A percentile compares a stretch with the other conserved stretches of the same genome.
Evolutionary conservation across 2,113 vertebrate genomes (phyloP).

Genomic region (Seriola dumerili): DNA sequence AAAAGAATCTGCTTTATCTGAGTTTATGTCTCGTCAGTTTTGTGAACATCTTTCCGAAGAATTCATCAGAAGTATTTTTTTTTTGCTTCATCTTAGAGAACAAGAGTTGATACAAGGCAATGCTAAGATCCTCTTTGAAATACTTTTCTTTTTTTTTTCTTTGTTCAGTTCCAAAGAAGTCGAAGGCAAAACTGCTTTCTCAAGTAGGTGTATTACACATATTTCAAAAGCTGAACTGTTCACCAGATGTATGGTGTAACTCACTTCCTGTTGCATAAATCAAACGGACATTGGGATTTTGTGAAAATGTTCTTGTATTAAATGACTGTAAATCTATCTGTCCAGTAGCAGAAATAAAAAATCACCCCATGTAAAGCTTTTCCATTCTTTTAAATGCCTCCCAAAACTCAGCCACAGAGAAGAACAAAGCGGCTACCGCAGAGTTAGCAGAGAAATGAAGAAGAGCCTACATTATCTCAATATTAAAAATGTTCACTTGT

Average conservation of each 20-base stretch:
- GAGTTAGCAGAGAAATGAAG: not conserved
- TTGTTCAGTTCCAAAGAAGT: constrained; percentile 40
- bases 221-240: constrained; percentile 58
- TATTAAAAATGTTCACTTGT: not conserved
- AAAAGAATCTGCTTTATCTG: not conserved
- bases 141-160: not conserved
- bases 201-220: constrained; percentile 32
- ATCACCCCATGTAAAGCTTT: not conserved
- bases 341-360: not conserved
- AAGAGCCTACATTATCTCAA: not conserved
- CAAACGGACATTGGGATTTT: not conserved
- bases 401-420: not conserved
- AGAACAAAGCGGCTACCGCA: not conserved
- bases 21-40: not conserved
- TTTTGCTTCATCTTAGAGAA: not conserved
- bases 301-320: not conserved
- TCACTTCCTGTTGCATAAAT: constrained; percentile 62
- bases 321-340: not conserved
- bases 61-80: not conserved
- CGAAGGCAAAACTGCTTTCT: constrained; percentile 19
- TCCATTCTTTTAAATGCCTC: not conserved
- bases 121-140: not conserved
- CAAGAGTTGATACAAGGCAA: not conserved
- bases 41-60: not conserved
- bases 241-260: constrained; percentile 41